Evolutionary conservation across 2,797 vertebrate genomes (phyloP), one percentile per base, ranked within the genome.

Genomic region (Epinephelus awoara): DNA sequence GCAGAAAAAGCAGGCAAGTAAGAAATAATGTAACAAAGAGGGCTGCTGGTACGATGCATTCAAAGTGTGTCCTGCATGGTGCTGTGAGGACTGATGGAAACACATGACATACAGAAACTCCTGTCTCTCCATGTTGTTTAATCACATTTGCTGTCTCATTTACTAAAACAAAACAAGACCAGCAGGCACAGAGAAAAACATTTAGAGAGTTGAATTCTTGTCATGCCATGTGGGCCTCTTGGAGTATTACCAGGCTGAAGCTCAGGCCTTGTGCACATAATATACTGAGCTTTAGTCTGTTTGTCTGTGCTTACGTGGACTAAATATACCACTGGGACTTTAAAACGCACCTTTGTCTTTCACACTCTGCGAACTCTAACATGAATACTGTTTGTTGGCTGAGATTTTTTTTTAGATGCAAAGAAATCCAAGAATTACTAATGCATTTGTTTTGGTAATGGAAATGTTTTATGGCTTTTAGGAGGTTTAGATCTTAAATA

Each of bases 1-100:
- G 38, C 59, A 82, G 71, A 51, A 80, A 89, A 57, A 80, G 25
- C 18, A 63, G 64, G 34, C 57, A 72, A 56, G 66, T 68, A 5
- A 6, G 12, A 63, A 52, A 56, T 27, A 7, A 65, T 51, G 59
- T 72, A 65, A 74, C 15, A 1, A 21, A n/a, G 68, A 61, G 2
- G 12, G 10, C 8, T 27, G 66, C 8, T 72, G 27, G 27, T 51
- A 6, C 8, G 55, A 6, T n/a, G 14, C 23, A 23, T 40, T 40
- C 38, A 40, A 40, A 40, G 38, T 40, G 38, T 40, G 61, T 58
- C 44, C 21, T 29, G n/a, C 18, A 34, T 11, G 38, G 21, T 18
- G 15, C 19, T 12, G 14, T 42, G 49, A 72, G 56, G 57, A 21
- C 54, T 19, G 29, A 21, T 61, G 34, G 13, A 66, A 42, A 64